phyloP scores from a whole-genome alignment of 2,113 vertebrate genomes.

The Pelobates fuscus region DNA sequence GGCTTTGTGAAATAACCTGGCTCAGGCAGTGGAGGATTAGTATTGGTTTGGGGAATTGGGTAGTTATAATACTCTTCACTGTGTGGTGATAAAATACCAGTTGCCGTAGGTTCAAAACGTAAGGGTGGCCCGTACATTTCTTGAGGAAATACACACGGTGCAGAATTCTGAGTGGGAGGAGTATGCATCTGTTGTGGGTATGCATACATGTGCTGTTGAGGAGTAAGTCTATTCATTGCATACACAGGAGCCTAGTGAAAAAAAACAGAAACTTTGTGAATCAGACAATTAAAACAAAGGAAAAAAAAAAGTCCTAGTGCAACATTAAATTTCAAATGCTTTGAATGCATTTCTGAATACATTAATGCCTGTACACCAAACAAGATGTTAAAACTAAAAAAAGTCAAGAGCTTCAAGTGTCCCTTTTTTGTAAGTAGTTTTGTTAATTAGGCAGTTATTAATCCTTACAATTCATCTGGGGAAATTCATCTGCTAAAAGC shows the following conservation, averaged over 20 bases:
- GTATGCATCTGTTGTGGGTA: slow-evolving; percentile 89
- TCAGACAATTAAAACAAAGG: slow-evolving; percentile 13
- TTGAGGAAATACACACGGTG: slow-evolving; percentile 88
- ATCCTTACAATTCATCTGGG: no score
- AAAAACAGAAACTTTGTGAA: slow-evolving; percentile 71
- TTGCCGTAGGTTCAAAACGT: slow-evolving; percentile 86
- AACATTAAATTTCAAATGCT: neutral
- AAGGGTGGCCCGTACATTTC: slow-evolving; percentile 82
- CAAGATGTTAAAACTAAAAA: no score
- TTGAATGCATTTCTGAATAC: no score
- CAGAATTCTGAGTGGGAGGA: slow-evolving; percentile 83
- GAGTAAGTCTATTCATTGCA: slow-evolving; percentile 85
- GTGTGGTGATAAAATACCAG: slow-evolving; percentile 86
- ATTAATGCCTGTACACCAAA: no score
- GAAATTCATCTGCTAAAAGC: no score
- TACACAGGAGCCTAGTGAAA: slow-evolving; percentile 81
- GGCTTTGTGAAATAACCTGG: slow-evolving; percentile 96
- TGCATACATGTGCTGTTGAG: slow-evolving; percentile 88
- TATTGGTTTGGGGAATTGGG: slow-evolving; percentile 76
- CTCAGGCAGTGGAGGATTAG: slow-evolving; percentile 88
- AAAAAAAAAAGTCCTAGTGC: neutral
- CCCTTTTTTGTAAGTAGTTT: no score
- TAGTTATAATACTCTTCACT: slow-evolving; percentile 89
- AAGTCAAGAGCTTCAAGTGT: no score
- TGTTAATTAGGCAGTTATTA: no score